phyloP scores from a whole-genome alignment of 2,888 invertebrate species.

The Coecobrya sp. region DNA sequence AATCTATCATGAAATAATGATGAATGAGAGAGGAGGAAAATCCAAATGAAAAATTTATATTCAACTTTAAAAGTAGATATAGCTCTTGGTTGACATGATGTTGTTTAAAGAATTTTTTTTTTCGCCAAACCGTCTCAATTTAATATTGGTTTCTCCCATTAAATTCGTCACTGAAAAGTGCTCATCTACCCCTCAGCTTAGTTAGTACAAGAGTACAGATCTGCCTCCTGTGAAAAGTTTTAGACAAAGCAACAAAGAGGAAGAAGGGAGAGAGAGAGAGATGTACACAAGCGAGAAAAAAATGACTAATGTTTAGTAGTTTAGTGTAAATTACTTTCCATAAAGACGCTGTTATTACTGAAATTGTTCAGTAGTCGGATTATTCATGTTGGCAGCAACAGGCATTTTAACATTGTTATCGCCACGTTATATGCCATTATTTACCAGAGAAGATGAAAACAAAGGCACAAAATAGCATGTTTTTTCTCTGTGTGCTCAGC shows the following conservation, averaged over 20 bases:
- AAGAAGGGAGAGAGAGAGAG: conserved; percentile 12
- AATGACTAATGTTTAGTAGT: conserved; percentile 47
- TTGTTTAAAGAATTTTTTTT: conserved; percentile 25
- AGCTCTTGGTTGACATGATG: neutral
- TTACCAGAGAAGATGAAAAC: conserved; percentile 16
- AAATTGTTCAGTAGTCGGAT: conserved; percentile 54
- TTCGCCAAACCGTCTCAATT: conserved; percentile 11
- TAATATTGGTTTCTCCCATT: conserved; percentile 49
- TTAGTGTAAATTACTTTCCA: conserved; percentile 67
- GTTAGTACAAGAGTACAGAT: neutral
- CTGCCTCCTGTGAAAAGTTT: too few species aligned
- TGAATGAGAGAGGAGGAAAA: conserved; percentile 2
- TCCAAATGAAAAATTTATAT: neutral
- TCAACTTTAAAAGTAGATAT: neutral
- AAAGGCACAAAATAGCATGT: conserved; percentile 2
- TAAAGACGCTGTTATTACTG: conserved; percentile 63
- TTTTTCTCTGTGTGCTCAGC: neutral
- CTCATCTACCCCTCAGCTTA: neutral
- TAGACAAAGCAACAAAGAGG: too few species aligned
- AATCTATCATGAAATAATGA: neutral
- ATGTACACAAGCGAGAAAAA: neutral
- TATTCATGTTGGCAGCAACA: conserved; percentile 37
- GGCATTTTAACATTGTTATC: conserved; percentile 42
- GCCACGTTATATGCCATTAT: neutral
- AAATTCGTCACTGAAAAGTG: neutral